Evolutionary conservation across 2,888 invertebrate genomes (phyloP).

Genomic region (Chrysina gloriosa): DNA sequence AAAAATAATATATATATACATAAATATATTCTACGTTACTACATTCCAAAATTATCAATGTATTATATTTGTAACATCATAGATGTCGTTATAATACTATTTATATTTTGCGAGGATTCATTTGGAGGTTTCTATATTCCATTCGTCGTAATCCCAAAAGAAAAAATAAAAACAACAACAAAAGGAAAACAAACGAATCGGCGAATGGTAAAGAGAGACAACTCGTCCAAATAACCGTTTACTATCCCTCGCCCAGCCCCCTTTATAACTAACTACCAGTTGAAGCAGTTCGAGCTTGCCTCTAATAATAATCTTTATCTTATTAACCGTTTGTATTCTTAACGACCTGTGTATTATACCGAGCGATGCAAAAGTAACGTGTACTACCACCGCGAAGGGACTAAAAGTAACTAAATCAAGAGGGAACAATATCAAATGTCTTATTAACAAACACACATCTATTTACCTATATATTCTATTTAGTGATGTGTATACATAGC

Average conservation of each 20-base stretch:
- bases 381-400: conserved; percentile 7
- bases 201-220: not conserved
- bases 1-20: not conserved
- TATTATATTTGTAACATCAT: conserved; percentile 54
- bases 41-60: conserved; percentile 49
- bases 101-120: conserved; percentile 35
- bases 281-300: conserved; percentile 33
- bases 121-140: not conserved
- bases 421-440: conserved; percentile 38
- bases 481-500: conserved; percentile 7
- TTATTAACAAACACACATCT: too few species aligned
- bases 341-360: conserved; percentile 10
- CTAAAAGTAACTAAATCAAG: conserved; percentile 4
- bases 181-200: too few species aligned
- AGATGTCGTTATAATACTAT: conserved; percentile 51
- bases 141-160: not conserved
- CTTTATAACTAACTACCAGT: not conserved
- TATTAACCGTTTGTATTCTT: not conserved
- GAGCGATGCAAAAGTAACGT: conserved; percentile 8
- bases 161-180: not conserved
- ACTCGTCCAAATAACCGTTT: not conserved
- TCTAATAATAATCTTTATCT: not conserved
- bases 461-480: too few species aligned
- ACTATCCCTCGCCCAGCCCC: too few species aligned
- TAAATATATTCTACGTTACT: conserved; percentile 45